Base-by-base conservation (phyloP, 2,888 invertebrate genomes). In the Calliphora vomitoria region DNA sequence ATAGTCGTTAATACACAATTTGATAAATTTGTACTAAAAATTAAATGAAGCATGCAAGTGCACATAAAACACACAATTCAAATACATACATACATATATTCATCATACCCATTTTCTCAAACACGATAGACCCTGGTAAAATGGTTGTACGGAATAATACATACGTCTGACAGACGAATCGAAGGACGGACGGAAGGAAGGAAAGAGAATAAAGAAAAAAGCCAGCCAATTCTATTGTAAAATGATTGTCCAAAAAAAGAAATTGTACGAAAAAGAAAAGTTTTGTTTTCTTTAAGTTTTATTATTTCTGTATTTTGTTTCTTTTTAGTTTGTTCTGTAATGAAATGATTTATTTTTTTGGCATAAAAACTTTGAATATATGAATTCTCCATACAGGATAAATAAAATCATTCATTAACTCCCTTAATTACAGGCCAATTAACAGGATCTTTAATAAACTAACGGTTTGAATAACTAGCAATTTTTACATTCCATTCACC, bases 21-120 rank as follows among this genome's bases (percentile, higher is more conserved):
- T 75, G 74, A 80, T 85, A 80, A 80, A 85, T 85, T 80, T 85
- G 85, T 85, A 85, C 85, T 85, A 85, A 80, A 85, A 85, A 85
- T 74, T 85, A 85, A 85, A 85, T 85, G 85, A 85, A 85, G 85
- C 85, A 85, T 85, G 85, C 79, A 68, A 80, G 74, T 85, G 84
- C 68, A 75, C 60, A 79, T 80, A 74, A 68, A 62, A 69, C 64
- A 84, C 53, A 79, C 76, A 41, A 76, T 62, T 50, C 69, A 44
- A 83, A 69, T 69, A n/a, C n/a, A n/a, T n/a, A n/a, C n/a, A n/a
- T n/a, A n/a, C n/a, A n/a, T n/a, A 68, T 69, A 53, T 60, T 58
- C 60, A 60, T 60, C 25, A 41, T 44, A 55, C 44, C 44, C 44
- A 44, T 44, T 35, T 35, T 55, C 55, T 35, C 18, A 78, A 83